Evolutionary conservation across 1,140 invertebrate species (phyloP).

Genomic region (Brachionus manjavacas): DNA sequence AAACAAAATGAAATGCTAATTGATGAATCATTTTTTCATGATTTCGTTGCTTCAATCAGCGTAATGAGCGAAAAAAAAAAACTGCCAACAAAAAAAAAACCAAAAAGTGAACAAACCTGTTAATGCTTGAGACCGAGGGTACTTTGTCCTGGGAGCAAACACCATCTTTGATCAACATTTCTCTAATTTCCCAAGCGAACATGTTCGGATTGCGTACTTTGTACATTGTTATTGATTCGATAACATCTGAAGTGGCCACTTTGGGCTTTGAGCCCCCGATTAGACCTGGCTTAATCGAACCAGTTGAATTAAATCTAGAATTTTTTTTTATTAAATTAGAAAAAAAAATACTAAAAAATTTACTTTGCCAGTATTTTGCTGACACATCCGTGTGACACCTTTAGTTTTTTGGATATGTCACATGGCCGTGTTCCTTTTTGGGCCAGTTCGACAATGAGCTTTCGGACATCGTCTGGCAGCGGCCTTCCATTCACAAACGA

Average conservation of each 20-base stretch:
- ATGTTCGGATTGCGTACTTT: slow-evolving; percentile 98
- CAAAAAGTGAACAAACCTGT: slow-evolving; percentile 68
- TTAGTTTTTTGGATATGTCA: slow-evolving; percentile 84
- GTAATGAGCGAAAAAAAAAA: not conserved
- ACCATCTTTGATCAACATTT: slow-evolving; percentile 86
- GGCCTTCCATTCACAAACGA: slow-evolving; percentile 95
- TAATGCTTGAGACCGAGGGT: slow-evolving; percentile 95
- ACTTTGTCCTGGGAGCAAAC: slow-evolving; percentile 98
- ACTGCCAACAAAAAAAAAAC: slow-evolving; percentile 52
- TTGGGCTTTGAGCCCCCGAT: slow-evolving; percentile 98
- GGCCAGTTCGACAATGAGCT: slow-evolving; percentile 89
- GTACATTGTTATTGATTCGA: slow-evolving; percentile 95
- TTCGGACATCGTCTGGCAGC: slow-evolving; percentile 84
- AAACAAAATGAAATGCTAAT: too few species aligned
- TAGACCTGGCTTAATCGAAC: slow-evolving; percentile 94
- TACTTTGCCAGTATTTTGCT: slow-evolving; percentile 77
- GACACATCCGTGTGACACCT: slow-evolving; percentile 90
- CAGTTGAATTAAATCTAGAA: slow-evolving; percentile 91
- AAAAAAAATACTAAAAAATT: not conserved
- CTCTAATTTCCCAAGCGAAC: slow-evolving; percentile 99
- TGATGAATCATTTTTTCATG: too few species aligned
- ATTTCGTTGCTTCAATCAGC: too few species aligned
- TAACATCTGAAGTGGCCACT: slow-evolving; percentile 94
- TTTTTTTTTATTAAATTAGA: not conserved
- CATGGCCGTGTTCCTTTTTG: slow-evolving; percentile 86